A percentile compares a stretch with the other conserved stretches of the same genome.
Evolutionary conservation across 2,113 vertebrate genomes (phyloP).

Genomic region (Lepidothrix coronata): DNA sequence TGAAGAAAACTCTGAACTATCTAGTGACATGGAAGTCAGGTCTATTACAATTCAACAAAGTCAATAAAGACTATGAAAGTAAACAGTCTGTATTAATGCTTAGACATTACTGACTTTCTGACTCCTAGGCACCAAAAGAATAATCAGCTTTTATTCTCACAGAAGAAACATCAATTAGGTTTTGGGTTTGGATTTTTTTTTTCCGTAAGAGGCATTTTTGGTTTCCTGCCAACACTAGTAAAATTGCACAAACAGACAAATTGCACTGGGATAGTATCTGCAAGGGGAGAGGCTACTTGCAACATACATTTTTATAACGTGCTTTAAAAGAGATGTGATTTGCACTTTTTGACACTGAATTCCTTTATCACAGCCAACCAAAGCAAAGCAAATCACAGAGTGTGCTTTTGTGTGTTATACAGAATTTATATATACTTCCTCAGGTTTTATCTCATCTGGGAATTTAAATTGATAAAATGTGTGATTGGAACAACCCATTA

Average conservation of each 20-base stretch:
- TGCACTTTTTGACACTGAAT: neutral
- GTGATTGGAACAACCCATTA: neutral
- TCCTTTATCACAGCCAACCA: neutral
- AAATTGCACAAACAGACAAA: neutral
- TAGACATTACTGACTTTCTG: neutral
- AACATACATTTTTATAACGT: neutral
- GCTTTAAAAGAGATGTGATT: neutral
- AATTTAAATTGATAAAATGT: neutral
- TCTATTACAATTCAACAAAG: neutral
- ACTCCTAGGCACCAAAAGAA: neutral
- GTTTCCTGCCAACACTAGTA: neutral
- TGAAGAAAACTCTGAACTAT: neutral
- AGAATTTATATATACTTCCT: neutral
- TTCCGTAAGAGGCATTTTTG: neutral
- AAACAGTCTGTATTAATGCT: neutral
- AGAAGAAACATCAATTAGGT: neutral
- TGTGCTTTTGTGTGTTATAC: neutral
- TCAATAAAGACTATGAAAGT: neutral
- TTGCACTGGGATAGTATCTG: neutral
- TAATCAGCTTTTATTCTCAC: conserved; percentile 3
- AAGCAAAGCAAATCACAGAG: neutral
- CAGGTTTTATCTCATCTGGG: neutral
- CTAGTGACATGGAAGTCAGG: neutral
- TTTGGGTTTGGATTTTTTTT: neutral
- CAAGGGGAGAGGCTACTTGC: neutral